Conservation (phyloP, 1,140 invertebrate species). For the Rhopalosiphum padi region DNA sequence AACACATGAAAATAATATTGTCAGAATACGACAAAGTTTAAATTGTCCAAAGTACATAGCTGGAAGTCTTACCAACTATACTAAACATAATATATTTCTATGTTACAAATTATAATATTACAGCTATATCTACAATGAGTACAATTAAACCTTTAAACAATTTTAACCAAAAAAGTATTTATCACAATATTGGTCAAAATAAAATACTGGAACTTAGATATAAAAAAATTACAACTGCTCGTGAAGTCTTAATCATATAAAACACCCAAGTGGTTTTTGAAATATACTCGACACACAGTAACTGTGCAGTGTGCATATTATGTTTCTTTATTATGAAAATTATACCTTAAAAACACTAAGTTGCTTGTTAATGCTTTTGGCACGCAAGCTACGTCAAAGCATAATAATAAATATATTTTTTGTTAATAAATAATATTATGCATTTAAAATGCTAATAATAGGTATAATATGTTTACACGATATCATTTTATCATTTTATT, state of each 20-base stretch:
- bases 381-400: background rate
- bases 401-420: background rate
- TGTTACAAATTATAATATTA: background rate
- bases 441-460: background rate
- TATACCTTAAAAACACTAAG: background rate
- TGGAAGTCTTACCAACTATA: background rate
- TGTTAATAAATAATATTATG: background rate
- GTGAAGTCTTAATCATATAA: background rate
- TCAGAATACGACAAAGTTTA: background rate
- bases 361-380: background rate
- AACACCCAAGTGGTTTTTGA: background rate
- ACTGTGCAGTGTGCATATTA: background rate
- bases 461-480: background rate
- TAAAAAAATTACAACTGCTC: background rate
- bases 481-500: background rate
- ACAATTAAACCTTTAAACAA: background rate
- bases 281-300: background rate
- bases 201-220: background rate
- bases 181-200: background rate
- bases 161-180: background rate
- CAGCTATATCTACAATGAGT: background rate
- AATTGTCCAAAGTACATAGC: background rate
- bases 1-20: background rate
- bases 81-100: background rate
- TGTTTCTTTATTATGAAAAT: background rate